Evolutionary conservation across 2,113 vertebrate genomes (phyloP).

Genomic region (Pelobates fuscus): DNA sequence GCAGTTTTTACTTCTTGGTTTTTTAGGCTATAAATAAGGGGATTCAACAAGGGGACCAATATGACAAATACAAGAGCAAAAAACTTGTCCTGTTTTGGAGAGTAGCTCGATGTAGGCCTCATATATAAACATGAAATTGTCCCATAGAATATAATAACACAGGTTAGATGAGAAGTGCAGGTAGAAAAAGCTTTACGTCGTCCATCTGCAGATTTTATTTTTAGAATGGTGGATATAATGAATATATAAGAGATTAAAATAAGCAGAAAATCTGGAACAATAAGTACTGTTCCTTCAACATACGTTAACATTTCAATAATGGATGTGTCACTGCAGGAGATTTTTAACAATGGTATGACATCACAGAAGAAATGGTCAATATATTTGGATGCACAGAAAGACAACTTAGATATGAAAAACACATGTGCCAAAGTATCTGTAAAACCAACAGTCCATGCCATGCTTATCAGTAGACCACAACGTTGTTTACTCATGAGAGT

Average conservation of each 20-base stretch:
- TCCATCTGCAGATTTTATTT: too few relatives aligned
- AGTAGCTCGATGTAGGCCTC: slow-evolving; percentile 50
- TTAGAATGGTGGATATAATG: too few relatives aligned
- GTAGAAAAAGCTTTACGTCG: too few relatives aligned
- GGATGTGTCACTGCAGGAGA: too few relatives aligned
- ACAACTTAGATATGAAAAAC: slow-evolving; percentile 54
- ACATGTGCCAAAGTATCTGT: slow-evolving; percentile 52
- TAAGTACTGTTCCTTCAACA: too few relatives aligned
- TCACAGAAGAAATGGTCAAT: slow-evolving; percentile 62
- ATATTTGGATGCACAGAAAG: slow-evolving; percentile 54
- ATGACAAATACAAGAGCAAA: slow-evolving; percentile 53
- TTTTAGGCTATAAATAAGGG: too few relatives aligned
- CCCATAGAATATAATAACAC: slow-evolving; percentile 54
- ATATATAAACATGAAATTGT: slow-evolving; percentile 57
- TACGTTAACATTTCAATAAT: too few relatives aligned
- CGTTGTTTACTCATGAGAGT: slow-evolving; percentile 45
- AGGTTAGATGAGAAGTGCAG: too few relatives aligned
- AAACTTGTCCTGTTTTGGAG: slow-evolving; percentile 52
- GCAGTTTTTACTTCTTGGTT: slow-evolving; percentile 50
- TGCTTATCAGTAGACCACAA: slow-evolving; percentile 45
- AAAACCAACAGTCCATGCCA: slow-evolving; percentile 54
- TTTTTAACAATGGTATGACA: too few relatives aligned
- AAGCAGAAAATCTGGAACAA: slow-evolving; percentile 53
- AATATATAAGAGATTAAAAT: too few relatives aligned
- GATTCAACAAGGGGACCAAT: slow-evolving; percentile 53